phyloP scores from a whole-genome alignment of 2,888 invertebrate species.

The Mechanitis mazaeus region DNA sequence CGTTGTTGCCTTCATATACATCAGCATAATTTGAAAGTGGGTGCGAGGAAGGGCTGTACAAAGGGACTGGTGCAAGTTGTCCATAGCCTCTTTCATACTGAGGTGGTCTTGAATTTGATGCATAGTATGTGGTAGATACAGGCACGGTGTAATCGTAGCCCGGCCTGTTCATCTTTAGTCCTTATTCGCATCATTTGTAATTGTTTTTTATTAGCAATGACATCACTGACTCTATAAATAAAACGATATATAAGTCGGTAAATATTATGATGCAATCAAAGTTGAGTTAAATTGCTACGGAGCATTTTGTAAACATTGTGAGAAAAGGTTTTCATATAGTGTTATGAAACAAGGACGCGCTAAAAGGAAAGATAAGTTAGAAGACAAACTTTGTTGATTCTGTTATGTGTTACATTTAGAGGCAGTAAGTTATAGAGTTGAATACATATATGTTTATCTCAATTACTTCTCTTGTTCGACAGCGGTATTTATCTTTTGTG shows the following conservation, averaged over 20 bases:
- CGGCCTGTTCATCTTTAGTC: constrained; percentile 74
- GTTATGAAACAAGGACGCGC: constrained; percentile 28
- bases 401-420: constrained; percentile 55
- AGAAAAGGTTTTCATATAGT: constrained; percentile 26
- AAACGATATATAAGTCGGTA: constrained; percentile 12
- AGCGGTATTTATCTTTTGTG: constrained; percentile 68
- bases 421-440: constrained; percentile 58
- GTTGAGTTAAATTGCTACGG: constrained; percentile 14
- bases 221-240: constrained; percentile 21
- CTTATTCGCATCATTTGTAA: constrained; percentile 68
- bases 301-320: constrained; percentile 18
- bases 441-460: constrained; percentile 68
- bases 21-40: constrained; percentile 71
- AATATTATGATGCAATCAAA: constrained; percentile 48
- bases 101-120: constrained; percentile 65
- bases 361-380: constrained; percentile 39
- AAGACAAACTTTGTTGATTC: constrained; percentile 57
- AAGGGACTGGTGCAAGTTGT: constrained; percentile 58
- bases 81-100: constrained; percentile 70
- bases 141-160: constrained; percentile 73
- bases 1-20: constrained; percentile 73
- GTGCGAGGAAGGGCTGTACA: constrained; percentile 67
- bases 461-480: constrained; percentile 65
- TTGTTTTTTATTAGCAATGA: constrained; percentile 43
- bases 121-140: constrained; percentile 67